phyloP scores from a whole-genome alignment of 2,888 invertebrate species.

The Drosophila kanekoi region DNA sequence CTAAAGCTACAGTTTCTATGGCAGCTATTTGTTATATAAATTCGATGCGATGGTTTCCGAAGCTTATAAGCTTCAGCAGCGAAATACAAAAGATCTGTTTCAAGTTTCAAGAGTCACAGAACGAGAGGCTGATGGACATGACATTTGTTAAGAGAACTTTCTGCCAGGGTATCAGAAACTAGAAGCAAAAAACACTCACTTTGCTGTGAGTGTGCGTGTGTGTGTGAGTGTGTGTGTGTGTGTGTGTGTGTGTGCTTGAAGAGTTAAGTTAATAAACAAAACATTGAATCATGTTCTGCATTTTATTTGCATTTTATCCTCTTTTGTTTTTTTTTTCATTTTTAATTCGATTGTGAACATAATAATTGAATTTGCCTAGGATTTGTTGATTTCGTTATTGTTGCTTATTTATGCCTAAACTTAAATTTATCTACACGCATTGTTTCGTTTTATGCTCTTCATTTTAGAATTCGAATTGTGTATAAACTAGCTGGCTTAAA shows the following conservation, averaged over 20 bases:
- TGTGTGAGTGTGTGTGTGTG: slow-evolving; percentile 26
- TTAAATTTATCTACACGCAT: slow-evolving; percentile 70
- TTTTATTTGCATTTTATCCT: slow-evolving; percentile 36
- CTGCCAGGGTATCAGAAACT: slow-evolving; percentile 33
- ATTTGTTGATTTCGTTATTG: slow-evolving; percentile 40
- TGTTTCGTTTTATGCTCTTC: slow-evolving; percentile 8
- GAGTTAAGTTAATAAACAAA: slow-evolving; percentile 49
- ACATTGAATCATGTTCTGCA: slow-evolving; percentile 45
- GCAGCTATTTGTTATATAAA: slow-evolving; percentile 4
- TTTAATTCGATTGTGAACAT: slow-evolving; percentile 52
- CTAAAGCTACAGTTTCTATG: neutral
- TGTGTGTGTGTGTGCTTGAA: slow-evolving; percentile 26
- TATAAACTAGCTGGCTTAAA: slow-evolving; percentile 75
- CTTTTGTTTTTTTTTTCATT: neutral
- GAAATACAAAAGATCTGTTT: too few species aligned
- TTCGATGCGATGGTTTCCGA: neutral
- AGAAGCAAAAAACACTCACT: slow-evolving; percentile 15
- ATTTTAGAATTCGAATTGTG: slow-evolving; percentile 74
- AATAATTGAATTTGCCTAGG: slow-evolving; percentile 59
- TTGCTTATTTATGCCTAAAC: slow-evolving; percentile 67
- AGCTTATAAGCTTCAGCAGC: neutral
- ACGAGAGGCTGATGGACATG: neutral
- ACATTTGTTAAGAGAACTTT: slow-evolving; percentile 1
- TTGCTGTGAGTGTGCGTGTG: slow-evolving; percentile 18
- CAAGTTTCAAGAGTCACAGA: slow-evolving; percentile 3